Evolutionary conservation across 2,888 invertebrate genomes (phyloP), one percentile per base, ranked within the genome.

Genomic region (Aromia moschata): DNA sequence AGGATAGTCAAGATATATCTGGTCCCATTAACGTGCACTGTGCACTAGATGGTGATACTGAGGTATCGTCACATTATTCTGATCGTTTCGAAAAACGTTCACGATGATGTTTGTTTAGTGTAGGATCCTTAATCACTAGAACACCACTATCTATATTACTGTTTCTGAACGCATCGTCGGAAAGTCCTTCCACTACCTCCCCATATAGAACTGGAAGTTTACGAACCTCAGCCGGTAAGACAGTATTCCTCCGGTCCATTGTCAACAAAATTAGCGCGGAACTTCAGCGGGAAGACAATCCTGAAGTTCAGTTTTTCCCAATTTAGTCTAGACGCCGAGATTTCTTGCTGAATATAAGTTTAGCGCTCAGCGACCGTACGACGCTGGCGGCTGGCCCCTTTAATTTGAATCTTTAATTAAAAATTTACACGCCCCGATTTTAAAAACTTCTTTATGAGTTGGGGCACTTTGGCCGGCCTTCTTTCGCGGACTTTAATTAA

Each of bases 391-490:
- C 33, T 40, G 46, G 54, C 60, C 59, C 61, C 43, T 59, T 60
- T 59, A 62, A 65, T 64, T 67, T 63, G 53, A 67, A 67, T 61
- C 61, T 58, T 64, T 63, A 60, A 67, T 67, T 67, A 64, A 65
- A 65, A 67, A 67, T 64, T 63, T 60, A 57, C 58, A 62, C 57
- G 47, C 43, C 47, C 30, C 41, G 56, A 45, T 56, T 56, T 47
- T 47, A 18, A 47, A 18, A 16, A 5, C n/a, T 17, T 11, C 14
- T 18, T 18, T 37, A 17, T 11, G 11, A 9, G 45, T 30, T 12
- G 12, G 14, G 31, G 30, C 25, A 25, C 12, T 25, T 30, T 15
- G 31, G 30, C 10, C 9, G 25, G 30, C 9, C 16, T 9, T 2
- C 10, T 45, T 30, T 31, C 14, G 31, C 31, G 9, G 14, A 25